Evolutionary conservation across 1,140 invertebrate genomes (phyloP), one percentile per base, ranked within the genome.

Genomic region (Polyergus mexicanus): DNA sequence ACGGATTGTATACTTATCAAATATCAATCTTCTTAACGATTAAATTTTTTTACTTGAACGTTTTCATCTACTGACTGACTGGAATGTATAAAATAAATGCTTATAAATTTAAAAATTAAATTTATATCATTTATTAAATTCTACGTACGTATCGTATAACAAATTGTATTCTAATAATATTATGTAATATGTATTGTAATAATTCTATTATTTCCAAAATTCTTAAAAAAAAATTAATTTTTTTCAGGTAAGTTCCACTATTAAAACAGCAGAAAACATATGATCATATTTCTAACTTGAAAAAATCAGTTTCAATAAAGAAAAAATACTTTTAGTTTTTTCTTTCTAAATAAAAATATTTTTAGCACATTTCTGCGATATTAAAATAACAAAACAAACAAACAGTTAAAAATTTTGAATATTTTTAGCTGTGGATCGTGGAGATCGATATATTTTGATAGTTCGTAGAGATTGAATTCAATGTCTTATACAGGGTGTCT

Each of bases 31-130:
- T 35, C 25, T 56, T 58, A 54, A 32, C 10, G 28, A 51, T 71
- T 51, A 54, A 11, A 47, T 51, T 74, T 11, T 35, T 7, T 56
- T 28, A 22, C 11, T 35, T 8, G 13, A 3, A n/a, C 32, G 3
- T 28, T 66, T 66, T 66, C 8, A 22, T 66, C 16, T 54, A 51
- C 16, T 16, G 3, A 47, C 44, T 71, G 28, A 3, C 2, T 28
- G 25, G 3, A 68, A 2, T 2, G 10, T 47, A 47, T 47, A 47
- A 19, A 13, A 8, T 8, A 22, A 16, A 1, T 38, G 5, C n/a
- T n/a, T 56, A 5, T 11, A 72, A 72, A 47, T 13, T 41, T 19
- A 66, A n/a, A 19, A 41, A 71, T 71, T 32, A 72, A 56, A 72
- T 72, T 56, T 13, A 25, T 11, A 47, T 47, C 4, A 32, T 2